These are phyloP conservation scores for Spilogale gracilis DNA, from an alignment of 2,113 vertebrate genomes.

Conservation along the genomic window DNA sequence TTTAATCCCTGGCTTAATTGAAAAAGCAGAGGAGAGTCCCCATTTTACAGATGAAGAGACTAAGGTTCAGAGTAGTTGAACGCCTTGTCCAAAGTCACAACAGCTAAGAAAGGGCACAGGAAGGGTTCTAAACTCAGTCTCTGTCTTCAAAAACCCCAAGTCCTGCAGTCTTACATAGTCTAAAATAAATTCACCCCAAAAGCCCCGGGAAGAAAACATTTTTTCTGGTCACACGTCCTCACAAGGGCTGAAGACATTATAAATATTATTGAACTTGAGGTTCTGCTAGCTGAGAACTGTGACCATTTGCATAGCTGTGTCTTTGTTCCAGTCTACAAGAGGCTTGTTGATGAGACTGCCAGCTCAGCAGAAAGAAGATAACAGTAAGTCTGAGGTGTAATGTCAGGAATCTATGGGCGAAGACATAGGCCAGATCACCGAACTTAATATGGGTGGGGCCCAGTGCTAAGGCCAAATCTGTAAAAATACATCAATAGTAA, in stretches of 20 bases:
- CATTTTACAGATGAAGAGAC: neutral
- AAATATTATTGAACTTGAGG: slow-evolving; percentile 2
- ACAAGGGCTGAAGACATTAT: neutral
- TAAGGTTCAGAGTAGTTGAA: neutral
- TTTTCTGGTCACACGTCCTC: neutral
- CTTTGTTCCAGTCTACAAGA: neutral
- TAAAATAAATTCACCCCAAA: neutral
- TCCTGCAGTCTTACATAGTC: neutral
- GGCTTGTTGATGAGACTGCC: neutral
- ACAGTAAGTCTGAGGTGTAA: neutral
- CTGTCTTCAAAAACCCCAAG: neutral
- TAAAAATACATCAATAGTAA: neutral
- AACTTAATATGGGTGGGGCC: neutral
- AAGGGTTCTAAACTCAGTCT: neutral
- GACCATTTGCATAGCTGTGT: neutral
- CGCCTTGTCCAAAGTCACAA: neutral
- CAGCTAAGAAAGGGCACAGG: neutral
- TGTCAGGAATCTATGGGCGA: neutral
- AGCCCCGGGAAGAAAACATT: too few species aligned
- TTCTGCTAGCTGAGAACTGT: neutral
- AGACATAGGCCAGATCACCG: neutral
- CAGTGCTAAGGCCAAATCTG: neutral
- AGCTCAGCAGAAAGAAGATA: neutral
- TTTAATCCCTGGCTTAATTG: neutral
- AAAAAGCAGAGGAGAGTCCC: neutral